Percentiles rank a stretch among this genome's conserved stretches.
Conservation (phyloP, 2,888 invertebrate species). For the Pseudolycoriella hygida region DNA sequence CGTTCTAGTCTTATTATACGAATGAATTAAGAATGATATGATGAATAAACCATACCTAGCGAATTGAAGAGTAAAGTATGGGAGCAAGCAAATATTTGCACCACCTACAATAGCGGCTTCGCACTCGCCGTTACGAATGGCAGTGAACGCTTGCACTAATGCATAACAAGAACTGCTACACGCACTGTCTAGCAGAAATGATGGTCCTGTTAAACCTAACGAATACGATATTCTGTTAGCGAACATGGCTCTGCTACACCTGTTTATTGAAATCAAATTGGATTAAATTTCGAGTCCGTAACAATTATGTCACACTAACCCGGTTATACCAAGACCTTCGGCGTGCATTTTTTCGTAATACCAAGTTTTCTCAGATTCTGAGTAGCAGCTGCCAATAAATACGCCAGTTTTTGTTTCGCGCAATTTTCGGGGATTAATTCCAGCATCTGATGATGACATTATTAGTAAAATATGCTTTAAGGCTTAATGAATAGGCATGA, state of each 20-base stretch:
- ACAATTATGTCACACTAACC: too few relatives aligned
- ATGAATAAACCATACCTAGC: too few relatives aligned
- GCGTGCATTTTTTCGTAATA: conserved; percentile 44
- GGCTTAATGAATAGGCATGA: too few relatives aligned
- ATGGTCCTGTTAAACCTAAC: conserved; percentile 76
- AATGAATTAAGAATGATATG: too few relatives aligned
- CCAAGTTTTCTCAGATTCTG: conserved; percentile 56
- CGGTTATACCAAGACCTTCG: conserved; percentile 29
- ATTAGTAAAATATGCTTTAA: too few relatives aligned
- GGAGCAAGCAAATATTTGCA: conserved; percentile 69
- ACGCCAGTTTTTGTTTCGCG: conserved; percentile 54
- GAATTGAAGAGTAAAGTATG: conserved; percentile 78
- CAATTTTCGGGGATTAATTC: conserved; percentile 44
- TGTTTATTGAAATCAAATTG: too few relatives aligned
- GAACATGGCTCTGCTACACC: conserved; percentile 82
- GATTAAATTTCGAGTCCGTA: too few relatives aligned
- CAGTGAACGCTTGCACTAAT: conserved; percentile 60
- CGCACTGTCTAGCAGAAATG: conserved; percentile 77
- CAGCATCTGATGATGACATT: conserved; percentile 40
- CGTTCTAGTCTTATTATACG: too few relatives aligned
- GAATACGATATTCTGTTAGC: conserved; percentile 81
- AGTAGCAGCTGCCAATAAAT: conserved; percentile 51
- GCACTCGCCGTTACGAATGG: conserved; percentile 62
- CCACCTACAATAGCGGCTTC: conserved; percentile 84
- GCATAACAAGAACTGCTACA: conserved; percentile 89